phyloP scores from a whole-genome alignment of 2,113 vertebrate species.

The Tinamus guttatus region DNA sequence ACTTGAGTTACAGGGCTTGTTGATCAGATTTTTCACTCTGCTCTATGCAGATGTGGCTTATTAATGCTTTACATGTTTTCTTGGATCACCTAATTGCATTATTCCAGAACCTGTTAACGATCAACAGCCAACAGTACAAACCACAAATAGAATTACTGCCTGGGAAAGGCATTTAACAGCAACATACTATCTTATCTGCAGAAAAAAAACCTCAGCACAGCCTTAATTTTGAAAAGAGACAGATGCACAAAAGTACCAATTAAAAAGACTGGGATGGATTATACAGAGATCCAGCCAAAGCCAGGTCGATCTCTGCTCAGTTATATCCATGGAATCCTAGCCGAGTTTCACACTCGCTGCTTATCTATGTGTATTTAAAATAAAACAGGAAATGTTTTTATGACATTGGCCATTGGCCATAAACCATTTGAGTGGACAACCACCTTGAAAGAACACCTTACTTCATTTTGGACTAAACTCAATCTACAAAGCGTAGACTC shows the following conservation, averaged over 20 bases:
- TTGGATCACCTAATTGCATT: slow-evolving; percentile 77
- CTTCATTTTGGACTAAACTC: background rate
- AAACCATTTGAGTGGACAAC: background rate
- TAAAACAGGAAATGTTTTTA: background rate
- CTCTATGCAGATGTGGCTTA: slow-evolving; percentile 72
- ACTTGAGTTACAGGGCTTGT: slow-evolving; percentile 70
- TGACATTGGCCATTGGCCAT: background rate
- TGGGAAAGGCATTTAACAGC: slow-evolving; percentile 71
- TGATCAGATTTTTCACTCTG: slow-evolving; percentile 73
- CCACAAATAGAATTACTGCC: slow-evolving; percentile 77
- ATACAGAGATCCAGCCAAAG: slow-evolving; percentile 6
- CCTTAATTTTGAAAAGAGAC: slow-evolving; percentile 54
- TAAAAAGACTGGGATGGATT: slow-evolving; percentile 19
- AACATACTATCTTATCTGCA: slow-evolving; percentile 69
- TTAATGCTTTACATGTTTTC: slow-evolving; percentile 76
- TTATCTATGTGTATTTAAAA: slow-evolving; percentile 3
- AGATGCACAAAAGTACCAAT: slow-evolving; percentile 28
- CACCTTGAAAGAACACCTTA: background rate
- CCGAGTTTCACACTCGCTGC: background rate
- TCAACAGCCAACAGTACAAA: slow-evolving; percentile 78
- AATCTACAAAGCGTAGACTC: background rate
- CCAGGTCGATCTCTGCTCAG: background rate
- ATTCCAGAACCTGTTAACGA: slow-evolving; percentile 84
- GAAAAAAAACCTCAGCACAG: slow-evolving; percentile 13
- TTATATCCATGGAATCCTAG: background rate